Evolutionary conservation across 1,140 invertebrate genomes (phyloP).

Genomic region (Lordiphosa collinella): DNA sequence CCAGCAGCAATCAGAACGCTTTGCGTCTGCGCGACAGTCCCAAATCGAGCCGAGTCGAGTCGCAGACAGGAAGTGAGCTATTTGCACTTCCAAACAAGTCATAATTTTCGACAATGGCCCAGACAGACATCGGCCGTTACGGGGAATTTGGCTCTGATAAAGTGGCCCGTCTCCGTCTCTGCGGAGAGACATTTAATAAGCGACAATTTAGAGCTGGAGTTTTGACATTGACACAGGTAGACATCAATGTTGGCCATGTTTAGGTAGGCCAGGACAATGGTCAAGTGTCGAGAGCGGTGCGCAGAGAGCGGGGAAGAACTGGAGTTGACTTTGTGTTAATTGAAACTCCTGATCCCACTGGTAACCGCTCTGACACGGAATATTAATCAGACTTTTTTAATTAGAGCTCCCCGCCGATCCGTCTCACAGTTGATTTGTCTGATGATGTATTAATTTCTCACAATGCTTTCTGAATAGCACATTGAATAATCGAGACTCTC

Average conservation of each 20-base stretch:
- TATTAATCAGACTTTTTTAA: constrained; percentile 20
- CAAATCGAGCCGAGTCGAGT: constrained; percentile 10
- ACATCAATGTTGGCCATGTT: neutral
- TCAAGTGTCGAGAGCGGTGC: too few relatives aligned
- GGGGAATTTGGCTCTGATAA: constrained; percentile 60
- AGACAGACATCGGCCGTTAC: constrained; percentile 40
- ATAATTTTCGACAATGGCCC: constrained; percentile 68
- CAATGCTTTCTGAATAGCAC: constrained; percentile 11
- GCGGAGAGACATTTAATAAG: constrained; percentile 60
- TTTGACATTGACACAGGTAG: constrained; percentile 70
- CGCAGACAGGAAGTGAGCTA: constrained; percentile 70
- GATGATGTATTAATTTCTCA: constrained; percentile 74
- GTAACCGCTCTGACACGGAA: too few relatives aligned
- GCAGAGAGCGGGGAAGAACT: too few relatives aligned
- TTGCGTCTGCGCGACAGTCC: constrained; percentile 41
- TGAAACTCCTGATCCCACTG: too few relatives aligned
- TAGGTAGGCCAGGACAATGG: too few relatives aligned
- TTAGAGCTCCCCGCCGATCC: constrained; percentile 20
- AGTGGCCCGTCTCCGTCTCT: constrained; percentile 32
- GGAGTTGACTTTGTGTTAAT: too few relatives aligned
- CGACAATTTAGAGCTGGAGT: constrained; percentile 71
- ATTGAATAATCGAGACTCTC: constrained; percentile 59
- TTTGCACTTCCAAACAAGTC: constrained; percentile 77
- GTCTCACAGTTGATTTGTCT: constrained; percentile 39
- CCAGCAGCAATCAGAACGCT: constrained; percentile 49